Conservation (phyloP, 2,113 vertebrate species). For the Peromyscus leucopus region DNA sequence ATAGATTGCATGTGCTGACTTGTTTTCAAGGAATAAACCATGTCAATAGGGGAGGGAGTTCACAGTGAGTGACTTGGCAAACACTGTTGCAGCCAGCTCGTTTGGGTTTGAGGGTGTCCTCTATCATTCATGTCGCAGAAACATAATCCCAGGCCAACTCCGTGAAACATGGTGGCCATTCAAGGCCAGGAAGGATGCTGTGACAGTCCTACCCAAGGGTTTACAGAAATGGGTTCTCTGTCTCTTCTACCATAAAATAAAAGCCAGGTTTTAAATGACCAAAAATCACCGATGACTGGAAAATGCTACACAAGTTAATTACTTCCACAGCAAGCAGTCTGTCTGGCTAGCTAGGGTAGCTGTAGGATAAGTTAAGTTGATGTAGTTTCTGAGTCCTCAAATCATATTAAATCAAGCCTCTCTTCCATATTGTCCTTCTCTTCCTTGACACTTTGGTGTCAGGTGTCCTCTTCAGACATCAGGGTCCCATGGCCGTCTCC, state of each 20-base stretch:
- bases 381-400: background rate
- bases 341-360: background rate
- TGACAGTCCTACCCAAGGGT: background rate
- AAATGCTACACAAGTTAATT: background rate
- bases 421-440: background rate
- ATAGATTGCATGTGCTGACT: background rate
- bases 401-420: background rate
- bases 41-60: background rate
- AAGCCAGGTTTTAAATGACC: background rate
- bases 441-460: background rate
- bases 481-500: background rate
- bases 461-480: background rate
- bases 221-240: background rate
- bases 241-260: background rate
- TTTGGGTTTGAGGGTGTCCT: background rate
- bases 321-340: background rate
- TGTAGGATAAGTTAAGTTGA: background rate
- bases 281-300: background rate
- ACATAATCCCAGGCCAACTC: background rate
- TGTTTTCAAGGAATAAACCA: background rate
- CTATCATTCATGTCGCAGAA: background rate
- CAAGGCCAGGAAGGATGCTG: background rate
- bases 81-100: background rate
- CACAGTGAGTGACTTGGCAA: background rate
- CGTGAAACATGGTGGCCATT: accelerated